Percentiles rank a stretch among this genome's conserved stretches.
These are phyloP conservation scores for Elephantulus edwardii DNA, from an alignment of 2,113 vertebrate genomes.

Conservation along the genomic window DNA sequence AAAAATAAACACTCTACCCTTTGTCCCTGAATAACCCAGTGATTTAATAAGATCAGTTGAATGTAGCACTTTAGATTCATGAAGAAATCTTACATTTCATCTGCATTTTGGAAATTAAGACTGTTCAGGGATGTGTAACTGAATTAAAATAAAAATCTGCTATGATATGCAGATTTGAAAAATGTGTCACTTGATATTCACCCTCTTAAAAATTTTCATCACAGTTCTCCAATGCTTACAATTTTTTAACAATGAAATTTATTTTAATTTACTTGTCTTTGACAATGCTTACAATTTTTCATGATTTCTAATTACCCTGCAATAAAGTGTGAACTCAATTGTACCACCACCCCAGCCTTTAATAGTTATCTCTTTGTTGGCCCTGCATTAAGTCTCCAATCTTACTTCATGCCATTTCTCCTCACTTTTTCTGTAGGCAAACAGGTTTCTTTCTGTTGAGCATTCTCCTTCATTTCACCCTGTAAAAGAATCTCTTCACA, in stretches of 20 bases:
- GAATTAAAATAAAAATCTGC: not conserved
- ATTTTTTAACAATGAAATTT: no score
- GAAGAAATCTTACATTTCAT: slow-evolving; percentile 38
- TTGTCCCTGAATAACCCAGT: slow-evolving; percentile 37
- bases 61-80: not conserved
- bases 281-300: slow-evolving; percentile 34
- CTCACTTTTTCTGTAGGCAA: not conserved
- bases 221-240: not conserved
- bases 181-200: not conserved
- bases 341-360: not conserved
- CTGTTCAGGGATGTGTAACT: not conserved
- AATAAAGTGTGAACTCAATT: not conserved
- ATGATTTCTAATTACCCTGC: not conserved
- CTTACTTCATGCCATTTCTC: not conserved
- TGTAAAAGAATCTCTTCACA: no score
- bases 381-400: not conserved
- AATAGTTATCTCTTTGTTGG: not conserved
- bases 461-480: not conserved
- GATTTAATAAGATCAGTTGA: not conserved
- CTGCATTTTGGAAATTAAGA: slow-evolving; percentile 40
- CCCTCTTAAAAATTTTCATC: slow-evolving; percentile 44
- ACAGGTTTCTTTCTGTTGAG: not conserved
- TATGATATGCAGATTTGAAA: not conserved
- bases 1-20: slow-evolving; percentile 60
- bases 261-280: no score